phyloP scores from a whole-genome alignment of 1,140 invertebrate genomes.

The Lamellibrachia luymesi region DNA sequence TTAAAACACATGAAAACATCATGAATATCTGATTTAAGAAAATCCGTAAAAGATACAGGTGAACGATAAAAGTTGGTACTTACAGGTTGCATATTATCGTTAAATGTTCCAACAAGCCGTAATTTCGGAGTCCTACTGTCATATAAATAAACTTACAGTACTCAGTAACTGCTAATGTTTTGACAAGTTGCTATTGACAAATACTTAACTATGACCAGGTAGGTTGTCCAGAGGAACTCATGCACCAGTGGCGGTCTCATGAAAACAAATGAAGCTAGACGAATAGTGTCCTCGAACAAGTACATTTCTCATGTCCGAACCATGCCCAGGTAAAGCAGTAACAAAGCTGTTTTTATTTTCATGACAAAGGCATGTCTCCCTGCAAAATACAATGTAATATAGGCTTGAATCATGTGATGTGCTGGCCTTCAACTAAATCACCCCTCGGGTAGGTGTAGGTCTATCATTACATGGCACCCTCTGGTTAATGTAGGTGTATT shows the following conservation, averaged over 20 bases:
- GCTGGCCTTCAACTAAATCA: background rate
- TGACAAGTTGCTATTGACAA: background rate
- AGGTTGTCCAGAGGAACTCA: background rate
- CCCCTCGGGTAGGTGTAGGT: background rate
- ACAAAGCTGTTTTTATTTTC: background rate
- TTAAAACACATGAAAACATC: too few species aligned
- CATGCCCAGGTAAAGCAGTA: background rate
- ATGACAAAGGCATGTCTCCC: background rate
- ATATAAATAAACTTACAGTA: background rate
- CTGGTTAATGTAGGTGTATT: background rate
- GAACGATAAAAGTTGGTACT: too few species aligned
- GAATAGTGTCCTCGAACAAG: background rate
- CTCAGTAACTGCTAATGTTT: background rate
- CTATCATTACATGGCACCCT: background rate
- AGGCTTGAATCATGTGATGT: background rate
- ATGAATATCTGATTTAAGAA: too few species aligned
- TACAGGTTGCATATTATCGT: too few species aligned
- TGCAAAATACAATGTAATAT: background rate
- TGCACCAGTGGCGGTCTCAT: too few species aligned
- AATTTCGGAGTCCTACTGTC: background rate
- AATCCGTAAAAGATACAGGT: too few species aligned
- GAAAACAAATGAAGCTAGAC: background rate
- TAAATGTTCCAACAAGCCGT: background rate
- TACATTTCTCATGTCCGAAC: background rate
- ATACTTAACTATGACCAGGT: background rate